Base-by-base conservation (phyloP, 1,140 invertebrate genomes). In the Halictus rubicundus region DNA sequence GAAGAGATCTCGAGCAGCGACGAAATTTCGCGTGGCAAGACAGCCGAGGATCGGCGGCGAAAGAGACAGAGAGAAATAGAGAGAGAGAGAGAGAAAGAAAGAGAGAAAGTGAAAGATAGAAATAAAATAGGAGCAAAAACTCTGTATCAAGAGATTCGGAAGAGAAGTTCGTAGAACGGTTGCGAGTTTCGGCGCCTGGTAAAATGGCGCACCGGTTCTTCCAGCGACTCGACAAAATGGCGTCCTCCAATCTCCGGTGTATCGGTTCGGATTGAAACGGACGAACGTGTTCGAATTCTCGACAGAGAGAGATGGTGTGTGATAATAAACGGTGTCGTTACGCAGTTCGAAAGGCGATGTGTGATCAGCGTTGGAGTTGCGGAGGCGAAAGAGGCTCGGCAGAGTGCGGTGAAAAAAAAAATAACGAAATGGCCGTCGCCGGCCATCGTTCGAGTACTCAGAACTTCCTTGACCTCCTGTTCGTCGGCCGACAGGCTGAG, bases 1-100 rank as follows among this genome's bases (percentile, higher is more conserved):
- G 72, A 27, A 60, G 14, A 70, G 14, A 70, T 69, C 60, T 74
- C 21, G 54, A 69, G 75, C 54, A 69, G n/a, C 25, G 25, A 32
- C 60, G 60, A 61, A 19, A 5, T 32, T 32, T 61, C 60, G 23
- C 49, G 49, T 52, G 32, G 14, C 16, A n/a, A 72, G 59, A 75
- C n/a, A 77, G 21, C 21, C 46, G 72, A 14, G 69, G 42, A 74
- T 52, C 10, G 68, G 32, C 21, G 23, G 14, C 16, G 19, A 37
- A 21, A 37, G 25, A 16, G 12, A 63, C 25, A n/a, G 27, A 68
- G 9, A 1, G 2, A 49, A 5, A 39, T 4, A 39, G 9, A 25
- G 4, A 16, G 39, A 77, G 77, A 84, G 59, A 68, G 65, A 77
- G 39, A 12, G 42, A 9, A 14, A 46, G 42, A 46, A 46, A 10